phyloP scores from a whole-genome alignment of 2,113 vertebrate genomes.

The Stigmatopora nigra region DNA sequence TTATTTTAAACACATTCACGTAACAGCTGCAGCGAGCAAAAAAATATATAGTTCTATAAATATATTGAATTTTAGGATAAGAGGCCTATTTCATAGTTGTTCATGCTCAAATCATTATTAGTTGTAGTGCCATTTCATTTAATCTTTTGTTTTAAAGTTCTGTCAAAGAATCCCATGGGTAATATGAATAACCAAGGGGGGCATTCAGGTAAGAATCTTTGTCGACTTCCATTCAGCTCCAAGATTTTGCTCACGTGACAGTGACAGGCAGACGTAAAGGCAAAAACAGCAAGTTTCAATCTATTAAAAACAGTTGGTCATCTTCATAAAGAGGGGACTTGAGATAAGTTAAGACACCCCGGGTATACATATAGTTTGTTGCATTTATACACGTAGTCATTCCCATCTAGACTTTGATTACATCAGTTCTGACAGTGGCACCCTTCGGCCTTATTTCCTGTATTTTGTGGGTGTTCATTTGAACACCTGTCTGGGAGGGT shows the following conservation, averaged over 20 bases:
- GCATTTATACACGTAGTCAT: too few species aligned
- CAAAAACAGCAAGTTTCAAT: constrained; percentile 23
- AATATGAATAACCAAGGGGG: constrained; percentile 11
- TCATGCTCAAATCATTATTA: constrained; percentile 10
- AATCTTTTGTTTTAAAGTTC: constrained; percentile 33
- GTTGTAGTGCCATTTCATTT: constrained; percentile 7
- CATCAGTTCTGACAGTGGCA: too few species aligned
- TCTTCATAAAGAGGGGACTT: background rate
- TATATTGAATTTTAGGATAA: too few species aligned
- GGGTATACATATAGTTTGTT: too few species aligned
- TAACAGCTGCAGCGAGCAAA: constrained; percentile 6
- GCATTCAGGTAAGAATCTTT: background rate
- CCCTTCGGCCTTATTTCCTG: too few species aligned
- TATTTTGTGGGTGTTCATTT: too few species aligned
- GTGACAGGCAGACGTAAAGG: constrained; percentile 15
- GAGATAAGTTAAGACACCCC: too few species aligned
- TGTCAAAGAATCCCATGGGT: constrained; percentile 13
- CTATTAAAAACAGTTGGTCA: constrained; percentile 12
- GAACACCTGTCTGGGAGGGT: too few species aligned
- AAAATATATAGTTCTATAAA: too few species aligned
- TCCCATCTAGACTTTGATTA: too few species aligned
- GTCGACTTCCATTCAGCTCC: constrained; percentile 4
- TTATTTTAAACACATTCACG: constrained; percentile 3
- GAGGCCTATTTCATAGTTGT: too few species aligned
- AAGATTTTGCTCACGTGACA: background rate